Evolutionary conservation across 2,888 invertebrate genomes (phyloP), one percentile per base, ranked within the genome.

Genomic region (Cyaniris semiargus): DNA sequence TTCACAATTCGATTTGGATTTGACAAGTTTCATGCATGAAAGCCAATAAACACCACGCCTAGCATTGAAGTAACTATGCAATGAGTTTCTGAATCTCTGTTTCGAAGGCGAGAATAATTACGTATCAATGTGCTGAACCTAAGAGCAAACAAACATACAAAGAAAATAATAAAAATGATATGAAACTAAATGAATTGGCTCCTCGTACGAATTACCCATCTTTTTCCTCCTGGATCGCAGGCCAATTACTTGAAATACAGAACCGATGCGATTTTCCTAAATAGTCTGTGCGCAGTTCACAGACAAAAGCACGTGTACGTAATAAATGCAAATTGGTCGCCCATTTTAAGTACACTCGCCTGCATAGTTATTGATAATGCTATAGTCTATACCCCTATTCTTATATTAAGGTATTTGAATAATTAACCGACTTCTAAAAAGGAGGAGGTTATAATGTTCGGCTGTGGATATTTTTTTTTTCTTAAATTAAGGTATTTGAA

Each of bases 271-370:
- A 84, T 83, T 85, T 83, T 81, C 82, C 83, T 84, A 86, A 88
- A 88, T 85, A 86, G 83, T 82, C 81, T 82, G 76, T 72, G 78
- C 78, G 76, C 78, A 79, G 80, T 76, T 79, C 79, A 77, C 83
- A 84, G 83, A 85, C 86, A 85, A 85, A 84, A 86, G 86, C 87
- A 86, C 85, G 85, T 84, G 83, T 82, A 81, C 79, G 86, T 87
- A 89, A 90, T 89, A 87, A 87, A 90, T 90, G 90, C 88, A 90
- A 89, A 90, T 90, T 90, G 89, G 86, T 66, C 76, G 60, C 76
- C 66, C 70, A 44, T 70, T 76, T 76, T 71, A 38, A 66, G 76
- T 76, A 76, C 66, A 66, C 18, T 66, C 66, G 48, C 44, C n/a
- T 23, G n/a, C 70, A 76, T 66, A 60, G n/a, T 8, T 27, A 5